These are phyloP conservation scores for Phytoseiulus persimilis DNA, from an alignment of 2,888 invertebrate species.

Conservation along the genomic window DNA sequence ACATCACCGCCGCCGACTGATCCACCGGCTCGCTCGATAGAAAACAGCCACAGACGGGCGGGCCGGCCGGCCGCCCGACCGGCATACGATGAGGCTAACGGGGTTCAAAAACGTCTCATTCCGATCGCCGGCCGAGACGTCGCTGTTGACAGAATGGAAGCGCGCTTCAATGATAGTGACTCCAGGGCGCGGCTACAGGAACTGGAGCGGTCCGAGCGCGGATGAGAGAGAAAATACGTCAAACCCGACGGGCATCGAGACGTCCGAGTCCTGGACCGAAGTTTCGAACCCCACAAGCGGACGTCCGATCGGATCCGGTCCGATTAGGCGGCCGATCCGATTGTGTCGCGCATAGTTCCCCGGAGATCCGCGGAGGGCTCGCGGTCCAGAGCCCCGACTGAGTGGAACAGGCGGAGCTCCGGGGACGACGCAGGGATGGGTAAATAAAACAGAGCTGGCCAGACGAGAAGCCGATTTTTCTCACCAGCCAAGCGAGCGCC, in stretches of 20 bases:
- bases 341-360: no score
- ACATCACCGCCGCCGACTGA: not conserved
- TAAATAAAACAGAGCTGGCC: not conserved
- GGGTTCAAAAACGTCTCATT: not conserved
- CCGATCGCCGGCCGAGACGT: not conserved
- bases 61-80: not conserved
- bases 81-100: not conserved
- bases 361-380: no score
- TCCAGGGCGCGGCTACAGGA: constrained; percentile 5
- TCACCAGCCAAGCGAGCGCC: not conserved
- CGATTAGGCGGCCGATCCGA: no score
- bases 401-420: no score
- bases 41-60: not conserved
- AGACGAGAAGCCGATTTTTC: not conserved
- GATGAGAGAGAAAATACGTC: not conserved
- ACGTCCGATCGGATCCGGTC: no score
- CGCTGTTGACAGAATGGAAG: constrained; percentile 5
- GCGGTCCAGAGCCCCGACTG: no score
- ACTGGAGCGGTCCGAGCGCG: not conserved
- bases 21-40: not conserved
- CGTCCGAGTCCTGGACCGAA: no score
- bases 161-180: not conserved
- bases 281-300: no score
- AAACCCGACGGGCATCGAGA: not conserved
- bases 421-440: no score